phyloP scores from a whole-genome alignment of 2,113 vertebrate genomes.

The Dipodomys spectabilis region DNA sequence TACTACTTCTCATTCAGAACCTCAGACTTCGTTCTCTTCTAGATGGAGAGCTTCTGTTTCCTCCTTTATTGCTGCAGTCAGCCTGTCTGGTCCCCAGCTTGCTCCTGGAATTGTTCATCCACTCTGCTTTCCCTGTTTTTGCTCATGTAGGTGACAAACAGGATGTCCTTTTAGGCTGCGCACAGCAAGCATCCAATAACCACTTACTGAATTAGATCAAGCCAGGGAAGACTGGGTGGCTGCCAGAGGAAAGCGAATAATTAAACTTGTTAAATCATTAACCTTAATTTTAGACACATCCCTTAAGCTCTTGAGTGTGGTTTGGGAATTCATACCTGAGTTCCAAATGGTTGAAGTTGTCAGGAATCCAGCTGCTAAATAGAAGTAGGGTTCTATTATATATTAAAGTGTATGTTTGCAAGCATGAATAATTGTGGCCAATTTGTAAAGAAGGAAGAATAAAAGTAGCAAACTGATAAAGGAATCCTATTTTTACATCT shows the following conservation, averaged over 20 bases:
- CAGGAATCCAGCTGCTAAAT: conserved; percentile 18
- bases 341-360: conserved; percentile 26
- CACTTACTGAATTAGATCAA: conserved; percentile 20
- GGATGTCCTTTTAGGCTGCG: background rate
- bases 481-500: conserved; percentile 18
- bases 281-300: conserved; percentile 65
- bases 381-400: background rate
- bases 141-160: background rate
- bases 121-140: background rate
- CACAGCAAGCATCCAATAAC: background rate
- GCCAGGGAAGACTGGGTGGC: conserved; percentile 18
- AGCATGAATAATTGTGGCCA: background rate
- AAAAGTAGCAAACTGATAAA: conserved; percentile 51
- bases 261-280: conserved; percentile 68
- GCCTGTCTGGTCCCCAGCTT: rapidly evolving
- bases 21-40: background rate
- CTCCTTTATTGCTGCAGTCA: background rate
- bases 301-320: conserved; percentile 26
- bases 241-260: conserved; percentile 65
- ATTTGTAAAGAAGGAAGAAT: conserved; percentile 25
- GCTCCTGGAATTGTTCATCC: background rate
- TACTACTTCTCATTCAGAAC: background rate
- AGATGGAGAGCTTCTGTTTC: background rate
- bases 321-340: conserved; percentile 56
- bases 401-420: conserved; percentile 12